Percentiles rank a stretch among this genome's conserved stretches.
Evolutionary conservation across 2,797 vertebrate species (phyloP).

Genomic region (Rhabdophis nuchalis): DNA sequence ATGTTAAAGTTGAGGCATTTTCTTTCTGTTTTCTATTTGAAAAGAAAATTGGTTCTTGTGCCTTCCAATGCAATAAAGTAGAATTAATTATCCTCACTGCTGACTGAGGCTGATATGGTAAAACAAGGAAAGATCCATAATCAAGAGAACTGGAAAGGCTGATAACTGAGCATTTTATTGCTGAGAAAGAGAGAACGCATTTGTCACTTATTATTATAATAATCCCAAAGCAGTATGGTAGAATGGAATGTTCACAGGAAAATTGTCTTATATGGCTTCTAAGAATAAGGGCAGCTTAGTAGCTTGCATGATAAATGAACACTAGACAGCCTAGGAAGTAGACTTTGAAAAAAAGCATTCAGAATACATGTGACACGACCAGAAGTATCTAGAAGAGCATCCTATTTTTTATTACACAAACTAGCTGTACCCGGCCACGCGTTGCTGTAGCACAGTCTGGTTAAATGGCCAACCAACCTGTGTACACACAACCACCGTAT

Average conservation of each 20-base stretch:
- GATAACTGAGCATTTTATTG: neutral
- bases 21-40: neutral
- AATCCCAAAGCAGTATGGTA: neutral
- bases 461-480: no score
- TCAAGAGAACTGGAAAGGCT: neutral
- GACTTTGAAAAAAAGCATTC: neutral
- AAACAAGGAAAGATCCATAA: neutral
- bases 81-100: neutral
- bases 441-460: no score
- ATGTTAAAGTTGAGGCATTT: neutral
- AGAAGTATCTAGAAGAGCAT: neutral
- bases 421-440: no score
- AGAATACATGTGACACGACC: neutral
- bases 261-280: neutral
- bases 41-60: conserved; percentile 8
- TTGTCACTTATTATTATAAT: neutral
- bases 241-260: neutral
- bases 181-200: neutral
- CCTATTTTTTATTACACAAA: neutral
- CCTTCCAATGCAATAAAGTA: neutral
- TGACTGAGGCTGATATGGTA: neutral
- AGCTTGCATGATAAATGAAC: neutral
- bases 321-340: neutral
- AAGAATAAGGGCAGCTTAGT: neutral
- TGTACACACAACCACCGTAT: no score